These are phyloP conservation scores for Lithobates pipiens DNA, from an alignment of 2,797 vertebrate genomes.

Conservation along the genomic window DNA sequence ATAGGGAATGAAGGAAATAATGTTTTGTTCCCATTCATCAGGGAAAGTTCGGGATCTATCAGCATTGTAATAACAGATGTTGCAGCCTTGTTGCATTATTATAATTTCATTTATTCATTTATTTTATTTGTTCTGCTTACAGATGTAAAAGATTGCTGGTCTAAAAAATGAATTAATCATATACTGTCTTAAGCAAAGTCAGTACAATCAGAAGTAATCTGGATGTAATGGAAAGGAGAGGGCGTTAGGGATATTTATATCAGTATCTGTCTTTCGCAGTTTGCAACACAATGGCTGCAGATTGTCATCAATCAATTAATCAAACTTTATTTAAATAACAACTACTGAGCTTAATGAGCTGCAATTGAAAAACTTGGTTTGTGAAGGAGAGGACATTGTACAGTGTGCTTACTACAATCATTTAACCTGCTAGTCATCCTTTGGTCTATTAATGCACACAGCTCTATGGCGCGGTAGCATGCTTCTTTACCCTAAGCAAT, in stretches of 20 bases:
- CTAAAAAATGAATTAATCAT: constrained; percentile 35
- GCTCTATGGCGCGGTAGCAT: constrained; percentile 38
- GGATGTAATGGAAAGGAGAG: constrained; percentile 3
- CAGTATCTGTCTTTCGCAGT: neutral
- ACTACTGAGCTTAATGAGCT: constrained; percentile 18
- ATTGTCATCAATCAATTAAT: constrained; percentile 56
- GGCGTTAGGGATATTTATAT: constrained; percentile 27
- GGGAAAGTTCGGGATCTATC: constrained; percentile 37
- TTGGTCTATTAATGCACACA: constrained; percentile 28
- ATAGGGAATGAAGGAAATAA: constrained; percentile 45
- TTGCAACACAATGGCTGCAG: constrained; percentile 20
- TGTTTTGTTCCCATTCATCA: constrained; percentile 40
- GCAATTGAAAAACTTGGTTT: constrained; percentile 32
- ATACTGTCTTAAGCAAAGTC: constrained; percentile 16
- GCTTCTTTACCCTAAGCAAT: constrained; percentile 48
- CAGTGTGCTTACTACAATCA: constrained; percentile 14
- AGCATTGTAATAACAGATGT: constrained; percentile 33
- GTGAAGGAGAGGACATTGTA: constrained; percentile 25
- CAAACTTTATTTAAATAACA: constrained; percentile 46
- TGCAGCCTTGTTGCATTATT: constrained; percentile 29
- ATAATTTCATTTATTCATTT: constrained; percentile 41
- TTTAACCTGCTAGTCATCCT: constrained; percentile 31
- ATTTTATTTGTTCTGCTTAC: constrained; percentile 33
- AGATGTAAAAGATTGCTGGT: constrained; percentile 8
- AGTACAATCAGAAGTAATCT: constrained; percentile 17